phyloP scores from a whole-genome alignment of 2,888 invertebrate genomes.

The Noctua janthe region DNA sequence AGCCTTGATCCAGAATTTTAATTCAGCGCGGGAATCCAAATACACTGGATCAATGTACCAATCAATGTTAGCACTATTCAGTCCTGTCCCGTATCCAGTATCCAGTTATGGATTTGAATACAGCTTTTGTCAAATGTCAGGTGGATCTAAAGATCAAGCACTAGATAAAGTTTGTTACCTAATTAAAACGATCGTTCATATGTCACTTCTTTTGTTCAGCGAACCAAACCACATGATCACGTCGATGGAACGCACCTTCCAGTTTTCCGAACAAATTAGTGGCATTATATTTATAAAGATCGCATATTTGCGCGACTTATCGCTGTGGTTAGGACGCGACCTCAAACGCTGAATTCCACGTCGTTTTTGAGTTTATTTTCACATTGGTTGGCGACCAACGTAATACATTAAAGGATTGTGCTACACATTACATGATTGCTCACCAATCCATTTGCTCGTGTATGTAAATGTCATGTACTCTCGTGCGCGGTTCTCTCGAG shows the following conservation, averaged over 20 bases:
- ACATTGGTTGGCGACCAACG: neutral
- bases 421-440: constrained; percentile 25
- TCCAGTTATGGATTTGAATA: neutral
- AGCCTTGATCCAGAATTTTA: neutral
- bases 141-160: neutral
- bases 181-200: neutral
- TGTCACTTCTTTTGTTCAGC: neutral
- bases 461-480: constrained; percentile 39
- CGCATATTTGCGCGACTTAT: neutral
- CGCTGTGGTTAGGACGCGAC: neutral
- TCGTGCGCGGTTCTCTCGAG: neutral
- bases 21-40: no score
- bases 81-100: neutral
- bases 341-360: neutral
- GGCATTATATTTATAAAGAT: neutral
- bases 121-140: no score
- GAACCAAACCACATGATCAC: neutral
- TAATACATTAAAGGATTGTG: neutral
- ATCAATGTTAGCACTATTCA: neutral
- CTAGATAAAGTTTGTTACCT: neutral
- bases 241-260: neutral
- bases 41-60: neutral
- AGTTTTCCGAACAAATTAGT: neutral
- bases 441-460: constrained; percentile 33
- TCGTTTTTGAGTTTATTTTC: neutral